phyloP scores from a whole-genome alignment of 2,888 invertebrate genomes.

The Euphydryas editha region DNA sequence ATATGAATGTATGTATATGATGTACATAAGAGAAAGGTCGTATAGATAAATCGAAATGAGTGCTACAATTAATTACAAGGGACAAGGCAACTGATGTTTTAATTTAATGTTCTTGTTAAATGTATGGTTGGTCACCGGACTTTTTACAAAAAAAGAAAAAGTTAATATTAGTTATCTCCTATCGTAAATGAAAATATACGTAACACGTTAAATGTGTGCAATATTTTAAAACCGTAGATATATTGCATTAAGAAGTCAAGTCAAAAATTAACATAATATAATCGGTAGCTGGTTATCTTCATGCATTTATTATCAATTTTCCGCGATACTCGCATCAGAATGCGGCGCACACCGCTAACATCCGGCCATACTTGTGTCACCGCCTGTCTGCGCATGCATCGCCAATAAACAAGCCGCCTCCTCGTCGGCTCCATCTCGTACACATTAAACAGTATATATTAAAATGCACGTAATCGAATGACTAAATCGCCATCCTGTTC shows the following conservation, averaged over 20 bases:
- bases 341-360: slow-evolving; percentile 45
- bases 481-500: slow-evolving; percentile 31
- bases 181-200: no score
- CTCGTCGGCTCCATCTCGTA: slow-evolving; percentile 35
- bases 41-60: no score
- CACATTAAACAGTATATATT: slow-evolving; percentile 29
- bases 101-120: no score
- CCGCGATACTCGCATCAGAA: slow-evolving; percentile 45
- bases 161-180: no score
- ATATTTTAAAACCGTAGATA: neutral
- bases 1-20: no score
- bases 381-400: slow-evolving; percentile 42
- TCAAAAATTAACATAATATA: slow-evolving; percentile 5
- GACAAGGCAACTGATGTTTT: no score
- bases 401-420: slow-evolving; percentile 51
- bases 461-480: slow-evolving; percentile 13
- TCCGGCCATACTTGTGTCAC: slow-evolving; percentile 44
- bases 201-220: neutral
- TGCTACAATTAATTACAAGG: no score
- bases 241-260: neutral
- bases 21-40: no score
- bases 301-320: slow-evolving; percentile 19
- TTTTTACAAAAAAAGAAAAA: no score
- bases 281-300: slow-evolving; percentile 19
- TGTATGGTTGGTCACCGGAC: no score